Evolutionary conservation across 2,888 invertebrate genomes (phyloP), one percentile per base, ranked within the genome.

Genomic region (Drosophila birchii): DNA sequence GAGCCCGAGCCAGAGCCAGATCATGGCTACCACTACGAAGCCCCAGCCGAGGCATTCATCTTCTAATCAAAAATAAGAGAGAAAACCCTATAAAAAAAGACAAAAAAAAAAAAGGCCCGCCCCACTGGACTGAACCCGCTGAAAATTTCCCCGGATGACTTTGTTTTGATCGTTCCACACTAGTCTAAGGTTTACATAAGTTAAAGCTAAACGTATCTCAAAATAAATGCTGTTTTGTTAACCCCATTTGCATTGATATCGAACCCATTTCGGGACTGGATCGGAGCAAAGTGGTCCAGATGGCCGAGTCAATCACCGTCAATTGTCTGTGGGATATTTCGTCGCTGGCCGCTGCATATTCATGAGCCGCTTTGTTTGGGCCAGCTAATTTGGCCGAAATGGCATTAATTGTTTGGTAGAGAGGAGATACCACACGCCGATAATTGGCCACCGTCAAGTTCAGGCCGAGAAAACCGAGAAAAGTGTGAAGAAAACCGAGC

Each of bases 191-290:
- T 54, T 75, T 88, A 78, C 69, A 55, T 86, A 88, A 83, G 70
- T 53, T 62, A n/a, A 53, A 16, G 41, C 23, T 59, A 55, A 57
- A 75, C 45, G 54, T 66, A 60, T 75, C 69, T 84, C 41, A 75
- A 83, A 83, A 82, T 88, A 83, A 86, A 83, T 57, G 74, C 67
- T 72, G 56, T 80, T 75, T 75, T 85, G 84, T 84, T 84, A 88
- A 55, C 69, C 73, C 67, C 70, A 67, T 67, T 67, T 73, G 84
- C 51, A 66, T 58, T 29, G 67, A 59, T 64, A 71, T 63, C 54
- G 29, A 34, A 51, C 38, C 12, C 39, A 70, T 57, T 44, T 39
- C 23, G 51, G 51, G 51, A 53, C 11, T 26, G 45, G 44, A 44
- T 49, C 29, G 41, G 70, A 49, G 20, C 41, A 41, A 63, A 41